Conservation (phyloP, 2,888 invertebrate species). For the Xanthorhoe designata region DNA sequence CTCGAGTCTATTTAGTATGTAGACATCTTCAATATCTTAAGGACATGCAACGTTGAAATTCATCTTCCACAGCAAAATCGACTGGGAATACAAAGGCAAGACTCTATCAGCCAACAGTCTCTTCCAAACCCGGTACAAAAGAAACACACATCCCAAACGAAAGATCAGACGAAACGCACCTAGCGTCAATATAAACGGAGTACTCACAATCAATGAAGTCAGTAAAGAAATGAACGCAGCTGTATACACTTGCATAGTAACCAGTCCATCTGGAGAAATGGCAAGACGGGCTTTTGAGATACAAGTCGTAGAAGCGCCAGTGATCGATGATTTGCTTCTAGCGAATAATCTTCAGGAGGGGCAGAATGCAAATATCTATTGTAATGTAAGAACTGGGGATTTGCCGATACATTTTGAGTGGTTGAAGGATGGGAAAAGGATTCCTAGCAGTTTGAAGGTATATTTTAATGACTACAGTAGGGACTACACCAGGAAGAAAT, state of each 20-base stretch:
- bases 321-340: slow-evolving; percentile 92
- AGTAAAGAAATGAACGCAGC: slow-evolving; percentile 89
- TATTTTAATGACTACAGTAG: too few species aligned
- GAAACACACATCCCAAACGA: slow-evolving; percentile 54
- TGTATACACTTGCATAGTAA: slow-evolving; percentile 91
- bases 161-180: slow-evolving; percentile 65
- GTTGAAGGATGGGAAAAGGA: slow-evolving; percentile 88
- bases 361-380: slow-evolving; percentile 93
- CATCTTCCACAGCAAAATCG: slow-evolving; percentile 70
- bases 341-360: slow-evolving; percentile 93
- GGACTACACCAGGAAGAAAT: too few species aligned
- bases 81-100: slow-evolving; percentile 79
- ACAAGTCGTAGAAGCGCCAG: slow-evolving; percentile 90
- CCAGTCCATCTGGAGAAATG: slow-evolving; percentile 88
- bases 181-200: slow-evolving; percentile 80
- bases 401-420: slow-evolving; percentile 89
- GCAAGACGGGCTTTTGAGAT: slow-evolving; percentile 86
- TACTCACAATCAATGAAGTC: slow-evolving; percentile 86
- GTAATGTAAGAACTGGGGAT: slow-evolving; percentile 90
- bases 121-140: slow-evolving; percentile 71
- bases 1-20: too few species aligned
- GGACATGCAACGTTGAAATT: too few species aligned
- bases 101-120: slow-evolving; percentile 67
- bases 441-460: slow-evolving; percentile 87
- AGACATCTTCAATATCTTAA: too few species aligned